Base-by-base conservation (phyloP, 2,888 invertebrate genomes). In the Entomobrya multifasciata region DNA sequence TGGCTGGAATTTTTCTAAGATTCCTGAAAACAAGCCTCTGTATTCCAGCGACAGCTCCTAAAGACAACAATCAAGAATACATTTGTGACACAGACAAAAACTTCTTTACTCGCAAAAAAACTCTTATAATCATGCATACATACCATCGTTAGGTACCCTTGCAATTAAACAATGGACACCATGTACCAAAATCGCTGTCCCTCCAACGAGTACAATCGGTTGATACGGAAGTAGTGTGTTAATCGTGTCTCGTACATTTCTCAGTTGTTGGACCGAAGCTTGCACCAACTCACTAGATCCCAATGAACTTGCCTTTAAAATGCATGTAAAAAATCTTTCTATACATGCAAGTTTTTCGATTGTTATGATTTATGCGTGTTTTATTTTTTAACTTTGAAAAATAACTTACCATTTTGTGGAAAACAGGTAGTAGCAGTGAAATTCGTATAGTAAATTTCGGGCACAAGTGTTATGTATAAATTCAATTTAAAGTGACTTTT, bases 21-120 rank as follows among this genome's bases (percentile, higher is more conserved):
- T 95, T 93, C 91, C 94, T 94, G 92, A 96, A 97, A 91, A 96
- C 94, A 88, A 94, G 93, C 91, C 95, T 96, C 91, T 95, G 96
- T 0, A 95, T 92, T 87, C 97, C 94, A 47, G 93, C 93, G 30
- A 93, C 92, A 0, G 96, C 92, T 93, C 94, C 97, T 96, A 90
- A 13, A 13, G 20, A 57, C 27, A 4, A 47, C 2, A 2, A 30
- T 44, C 65, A 65, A 25, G 0, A 0, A 2, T 25, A 25, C 10
- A 11, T 22, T 25, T 17, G 17, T n/a, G 20, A 20, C 20, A 17
- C 20, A 55, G 20, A 55, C 20, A 55, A 17, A 10, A 47, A 47
- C 6, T 52, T 52, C 17, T 57, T 22, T 25, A 2, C 11, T 57
- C 25, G 11, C 22, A 57, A 25, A 25, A 25, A 8, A 4, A 1